These are phyloP conservation scores for Lepidocyrtinus sp. DNA, from an alignment of 2,888 invertebrate species.

Conservation along the genomic window DNA sequence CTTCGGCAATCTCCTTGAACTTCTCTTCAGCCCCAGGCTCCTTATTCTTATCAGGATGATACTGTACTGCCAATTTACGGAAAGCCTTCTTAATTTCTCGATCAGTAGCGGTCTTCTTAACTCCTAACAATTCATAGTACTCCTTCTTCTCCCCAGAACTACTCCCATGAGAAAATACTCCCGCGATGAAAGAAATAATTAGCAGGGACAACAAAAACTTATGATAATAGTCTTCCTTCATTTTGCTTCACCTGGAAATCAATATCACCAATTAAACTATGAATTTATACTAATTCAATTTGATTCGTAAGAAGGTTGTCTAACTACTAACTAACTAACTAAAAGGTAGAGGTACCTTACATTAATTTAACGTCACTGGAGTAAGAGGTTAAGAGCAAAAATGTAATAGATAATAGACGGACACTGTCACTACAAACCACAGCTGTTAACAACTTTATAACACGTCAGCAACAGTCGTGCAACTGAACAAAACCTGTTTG, in stretches of 20 bases:
- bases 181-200: not conserved
- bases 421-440: not conserved
- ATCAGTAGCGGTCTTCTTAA: conserved; percentile 73
- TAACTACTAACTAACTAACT: not conserved
- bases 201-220: conserved; percentile 20
- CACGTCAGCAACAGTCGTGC: too few relatives aligned
- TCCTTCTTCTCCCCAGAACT: conserved; percentile 71
- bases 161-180: conserved; percentile 1
- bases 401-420: not conserved
- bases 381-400: not conserved
- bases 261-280: not conserved
- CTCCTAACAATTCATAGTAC: conserved; percentile 74
- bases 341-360: not conserved
- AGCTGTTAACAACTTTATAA: too few relatives aligned
- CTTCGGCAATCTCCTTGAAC: conserved; percentile 75
- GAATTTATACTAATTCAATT: not conserved
- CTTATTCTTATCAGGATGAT: conserved; percentile 76
- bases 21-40: conserved; percentile 74
- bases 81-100: conserved; percentile 75
- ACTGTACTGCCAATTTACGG: conserved; percentile 74
- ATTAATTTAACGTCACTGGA: not conserved
- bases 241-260: conserved; percentile 9
- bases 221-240: conserved; percentile 29
- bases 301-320: too few relatives aligned
- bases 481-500: too few relatives aligned